Percentiles rank a stretch among this genome's conserved stretches.
Conservation (phyloP, 1,140 invertebrate species). For the Microplitis mediator region DNA sequence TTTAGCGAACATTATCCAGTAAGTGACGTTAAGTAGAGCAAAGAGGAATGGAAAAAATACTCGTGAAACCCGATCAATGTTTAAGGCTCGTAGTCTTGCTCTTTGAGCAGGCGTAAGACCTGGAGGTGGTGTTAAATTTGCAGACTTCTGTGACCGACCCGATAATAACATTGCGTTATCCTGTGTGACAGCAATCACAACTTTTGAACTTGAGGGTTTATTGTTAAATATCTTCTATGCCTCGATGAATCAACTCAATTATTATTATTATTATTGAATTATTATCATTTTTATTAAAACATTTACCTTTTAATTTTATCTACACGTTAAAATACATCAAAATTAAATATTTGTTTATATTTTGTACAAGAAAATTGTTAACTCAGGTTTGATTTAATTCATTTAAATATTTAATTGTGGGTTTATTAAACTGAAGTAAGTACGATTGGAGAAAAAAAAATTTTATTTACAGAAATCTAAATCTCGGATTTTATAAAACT, state of each 20-base stretch:
- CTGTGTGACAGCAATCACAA: slow-evolving; percentile 55
- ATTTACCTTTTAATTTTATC: background rate
- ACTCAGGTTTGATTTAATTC: too few relatives aligned
- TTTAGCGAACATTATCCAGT: slow-evolving; percentile 88
- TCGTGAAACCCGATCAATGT: slow-evolving; percentile 84
- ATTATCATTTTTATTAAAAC: background rate
- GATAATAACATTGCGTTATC: slow-evolving; percentile 64
- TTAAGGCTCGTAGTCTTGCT: slow-evolving; percentile 76
- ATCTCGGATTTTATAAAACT: too few relatives aligned
- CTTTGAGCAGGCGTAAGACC: slow-evolving; percentile 69
- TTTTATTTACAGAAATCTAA: too few relatives aligned
- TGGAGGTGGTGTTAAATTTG: slow-evolving; percentile 47
- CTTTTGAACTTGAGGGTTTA: slow-evolving; percentile 38
- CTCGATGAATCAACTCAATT: slow-evolving; percentile 28
- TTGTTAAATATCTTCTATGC: slow-evolving; percentile 37
- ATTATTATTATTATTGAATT: background rate
- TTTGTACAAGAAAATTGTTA: too few relatives aligned
- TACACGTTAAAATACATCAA: background rate
- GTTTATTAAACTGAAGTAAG: too few relatives aligned
- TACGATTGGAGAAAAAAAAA: too few relatives aligned
- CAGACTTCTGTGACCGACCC: slow-evolving; percentile 59
- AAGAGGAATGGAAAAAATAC: slow-evolving; percentile 88
- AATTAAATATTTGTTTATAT: too few relatives aligned
- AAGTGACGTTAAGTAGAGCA: slow-evolving; percentile 81
- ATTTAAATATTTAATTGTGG: too few relatives aligned